Percentiles rank a stretch among this genome's conserved stretches.
Conservation (phyloP, 2,113 vertebrate species). For the Coreoperca whiteheadi region DNA sequence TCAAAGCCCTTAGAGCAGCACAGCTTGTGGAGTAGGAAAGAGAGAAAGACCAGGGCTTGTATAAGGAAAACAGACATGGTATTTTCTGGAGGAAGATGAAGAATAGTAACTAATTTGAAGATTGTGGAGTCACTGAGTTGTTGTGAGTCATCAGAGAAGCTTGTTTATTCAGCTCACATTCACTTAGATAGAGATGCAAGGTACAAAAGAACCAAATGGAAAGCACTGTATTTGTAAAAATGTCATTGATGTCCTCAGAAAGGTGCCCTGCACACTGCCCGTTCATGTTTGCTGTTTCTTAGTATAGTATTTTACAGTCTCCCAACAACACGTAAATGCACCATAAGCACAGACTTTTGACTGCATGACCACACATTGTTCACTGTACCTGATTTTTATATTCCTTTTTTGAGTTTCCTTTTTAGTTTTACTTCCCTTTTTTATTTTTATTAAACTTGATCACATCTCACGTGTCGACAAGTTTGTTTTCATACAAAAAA, state of each 20-base stretch:
- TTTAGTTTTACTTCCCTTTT: background rate
- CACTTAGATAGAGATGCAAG: background rate
- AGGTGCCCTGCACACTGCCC: background rate
- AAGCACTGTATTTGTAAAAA: background rate
- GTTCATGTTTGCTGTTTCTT: background rate
- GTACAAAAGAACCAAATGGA: background rate
- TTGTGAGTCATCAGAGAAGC: constrained; percentile 21
- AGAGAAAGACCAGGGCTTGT: constrained; percentile 2
- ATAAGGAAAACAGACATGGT: constrained; percentile 22
- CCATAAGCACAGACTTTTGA: background rate
- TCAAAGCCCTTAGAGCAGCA: constrained; percentile 63
- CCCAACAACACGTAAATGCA: background rate
- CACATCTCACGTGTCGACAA: background rate
- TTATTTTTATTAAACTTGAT: background rate
- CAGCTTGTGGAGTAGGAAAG: constrained; percentile 27
- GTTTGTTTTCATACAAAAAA: background rate
- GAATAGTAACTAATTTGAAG: constrained; percentile 11
- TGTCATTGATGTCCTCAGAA: background rate
- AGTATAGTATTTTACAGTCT: background rate
- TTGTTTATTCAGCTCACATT: constrained; percentile 31
- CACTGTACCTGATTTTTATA: background rate
- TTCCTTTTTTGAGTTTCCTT: background rate
- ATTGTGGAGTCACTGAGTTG: background rate
- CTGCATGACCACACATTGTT: background rate
- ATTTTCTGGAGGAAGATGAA: constrained; percentile 22